phyloP scores from a whole-genome alignment of 2,888 invertebrate genomes.

The Pyrochroa serraticornis region DNA sequence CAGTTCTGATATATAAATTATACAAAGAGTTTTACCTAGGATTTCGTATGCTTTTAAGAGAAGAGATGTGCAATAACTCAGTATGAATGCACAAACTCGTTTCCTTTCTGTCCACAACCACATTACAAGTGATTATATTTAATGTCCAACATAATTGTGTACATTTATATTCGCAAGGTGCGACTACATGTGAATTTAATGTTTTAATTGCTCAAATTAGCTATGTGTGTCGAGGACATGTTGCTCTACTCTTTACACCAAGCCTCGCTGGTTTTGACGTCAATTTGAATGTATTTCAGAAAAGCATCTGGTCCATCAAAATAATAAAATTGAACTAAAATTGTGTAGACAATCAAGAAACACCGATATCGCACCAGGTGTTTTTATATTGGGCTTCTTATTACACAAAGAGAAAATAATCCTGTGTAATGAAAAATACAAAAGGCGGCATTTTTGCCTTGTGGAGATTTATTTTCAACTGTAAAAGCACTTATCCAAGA shows the following conservation, averaged over 20 bases:
- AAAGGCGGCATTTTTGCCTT: not conserved
- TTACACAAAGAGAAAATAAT: slow-evolving; percentile 13
- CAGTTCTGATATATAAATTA: no score
- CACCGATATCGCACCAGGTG: slow-evolving; percentile 18
- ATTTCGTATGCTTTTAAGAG: no score
- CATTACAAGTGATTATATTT: slow-evolving; percentile 24
- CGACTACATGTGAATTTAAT: slow-evolving; percentile 23
- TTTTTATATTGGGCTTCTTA: slow-evolving; percentile 17
- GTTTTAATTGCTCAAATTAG: slow-evolving; percentile 20
- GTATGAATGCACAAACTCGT: not conserved
- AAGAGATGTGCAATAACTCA: no score
- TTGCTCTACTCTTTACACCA: not conserved
- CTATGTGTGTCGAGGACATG: not conserved
- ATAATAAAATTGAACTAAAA: no score
- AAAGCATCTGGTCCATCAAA: no score
- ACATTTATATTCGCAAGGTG: slow-evolving; percentile 29
- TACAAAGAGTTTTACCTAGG: no score
- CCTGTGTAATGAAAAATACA: slow-evolving; percentile 22
- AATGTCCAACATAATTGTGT: slow-evolving; percentile 26
- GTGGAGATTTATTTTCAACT: slow-evolving; percentile 12
- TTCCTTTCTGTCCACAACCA: slow-evolving; percentile 1
- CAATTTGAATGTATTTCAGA: not conserved
- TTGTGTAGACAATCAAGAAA: no score
- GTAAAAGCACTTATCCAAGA: slow-evolving; percentile 19
- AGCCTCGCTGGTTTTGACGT: not conserved